A percentile compares a stretch with the other conserved stretches of the same genome.
Evolutionary conservation across 2,797 vertebrate species (phyloP).

Genomic region (Eulemur coronatus): DNA sequence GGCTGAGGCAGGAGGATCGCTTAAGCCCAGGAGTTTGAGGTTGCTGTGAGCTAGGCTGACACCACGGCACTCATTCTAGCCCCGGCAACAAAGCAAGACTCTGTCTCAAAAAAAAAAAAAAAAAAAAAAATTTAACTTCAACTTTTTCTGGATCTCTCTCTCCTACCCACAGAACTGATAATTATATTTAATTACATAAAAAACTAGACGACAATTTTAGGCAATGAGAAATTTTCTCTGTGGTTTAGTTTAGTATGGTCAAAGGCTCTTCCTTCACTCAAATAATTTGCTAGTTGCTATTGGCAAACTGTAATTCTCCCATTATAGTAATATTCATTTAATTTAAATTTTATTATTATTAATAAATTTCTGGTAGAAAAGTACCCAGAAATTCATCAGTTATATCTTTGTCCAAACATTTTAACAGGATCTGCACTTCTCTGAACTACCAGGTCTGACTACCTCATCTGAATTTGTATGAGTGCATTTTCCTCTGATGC

Average conservation of each 20-base stretch:
- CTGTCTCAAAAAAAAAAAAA: no score
- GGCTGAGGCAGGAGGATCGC: no score
- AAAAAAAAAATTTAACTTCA: neutral
- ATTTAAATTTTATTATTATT: neutral
- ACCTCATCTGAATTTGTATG: neutral
- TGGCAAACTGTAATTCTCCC: neutral
- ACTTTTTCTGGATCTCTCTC: neutral
- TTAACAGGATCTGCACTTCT: neutral
- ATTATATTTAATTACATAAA: neutral
- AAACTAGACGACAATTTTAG: neutral
- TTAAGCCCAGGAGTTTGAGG: no score
- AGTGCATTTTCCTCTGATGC: neutral
- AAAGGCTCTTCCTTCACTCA: neutral
- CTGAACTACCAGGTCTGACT: neutral
- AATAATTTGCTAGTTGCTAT: neutral
- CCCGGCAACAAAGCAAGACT: no score
- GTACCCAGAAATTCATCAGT: neutral
- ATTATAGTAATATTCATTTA: neutral
- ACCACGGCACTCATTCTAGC: no score
- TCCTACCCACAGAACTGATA: neutral
- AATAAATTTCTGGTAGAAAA: neutral
- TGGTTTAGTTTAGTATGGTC: neutral
- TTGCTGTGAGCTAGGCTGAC: no score
- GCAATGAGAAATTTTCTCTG: neutral
- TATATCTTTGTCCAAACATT: neutral